Evolutionary conservation across 2,888 invertebrate genomes (phyloP).

Genomic region (Caenorhabditis afra): DNA sequence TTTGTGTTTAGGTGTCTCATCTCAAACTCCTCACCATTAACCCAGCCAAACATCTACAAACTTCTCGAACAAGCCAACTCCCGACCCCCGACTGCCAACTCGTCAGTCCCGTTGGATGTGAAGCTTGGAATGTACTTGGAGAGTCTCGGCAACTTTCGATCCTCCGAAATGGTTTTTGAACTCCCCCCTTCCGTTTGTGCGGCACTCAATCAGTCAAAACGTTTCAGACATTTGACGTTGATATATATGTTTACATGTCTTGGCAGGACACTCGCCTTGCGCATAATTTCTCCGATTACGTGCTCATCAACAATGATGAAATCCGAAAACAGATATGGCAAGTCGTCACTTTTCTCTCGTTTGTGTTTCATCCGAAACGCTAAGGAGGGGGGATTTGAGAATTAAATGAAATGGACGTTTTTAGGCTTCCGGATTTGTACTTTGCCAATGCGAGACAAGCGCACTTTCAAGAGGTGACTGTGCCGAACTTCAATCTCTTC

Average conservation of each 20-base stretch:
- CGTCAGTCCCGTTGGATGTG: constrained; percentile 58
- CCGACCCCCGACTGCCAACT: constrained; percentile 61
- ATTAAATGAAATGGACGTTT: constrained; percentile 18
- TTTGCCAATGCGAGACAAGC: constrained; percentile 75
- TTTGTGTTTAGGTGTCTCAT: constrained; percentile 9
- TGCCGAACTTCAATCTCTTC: constrained; percentile 79
- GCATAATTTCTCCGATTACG: constrained; percentile 72
- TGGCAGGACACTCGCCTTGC: constrained; percentile 69
- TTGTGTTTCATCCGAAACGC: too few species aligned
- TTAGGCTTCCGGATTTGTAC: constrained; percentile 78
- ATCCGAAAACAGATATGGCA: constrained; percentile 75
- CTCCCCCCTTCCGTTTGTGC: too few species aligned
- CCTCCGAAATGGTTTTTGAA: constrained; percentile 69
- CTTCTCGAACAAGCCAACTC: constrained; percentile 37
- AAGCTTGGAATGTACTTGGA: constrained; percentile 72
- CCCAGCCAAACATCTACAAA: constrained; percentile 47
- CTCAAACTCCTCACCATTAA: constrained; percentile 8
- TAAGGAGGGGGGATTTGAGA: background rate
- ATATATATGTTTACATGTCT: constrained; percentile 75
- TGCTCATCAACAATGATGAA: constrained; percentile 74
- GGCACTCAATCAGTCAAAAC: constrained; percentile 9
- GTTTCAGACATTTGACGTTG: constrained; percentile 78
- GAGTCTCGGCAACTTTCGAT: constrained; percentile 72
- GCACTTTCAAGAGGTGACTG: constrained; percentile 71
- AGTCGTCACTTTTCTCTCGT: constrained; percentile 8